Evolutionary conservation across 2,797 vertebrate genomes (phyloP), one percentile per base, ranked within the genome.

Genomic region (Odontamblyopus lacepedii): DNA sequence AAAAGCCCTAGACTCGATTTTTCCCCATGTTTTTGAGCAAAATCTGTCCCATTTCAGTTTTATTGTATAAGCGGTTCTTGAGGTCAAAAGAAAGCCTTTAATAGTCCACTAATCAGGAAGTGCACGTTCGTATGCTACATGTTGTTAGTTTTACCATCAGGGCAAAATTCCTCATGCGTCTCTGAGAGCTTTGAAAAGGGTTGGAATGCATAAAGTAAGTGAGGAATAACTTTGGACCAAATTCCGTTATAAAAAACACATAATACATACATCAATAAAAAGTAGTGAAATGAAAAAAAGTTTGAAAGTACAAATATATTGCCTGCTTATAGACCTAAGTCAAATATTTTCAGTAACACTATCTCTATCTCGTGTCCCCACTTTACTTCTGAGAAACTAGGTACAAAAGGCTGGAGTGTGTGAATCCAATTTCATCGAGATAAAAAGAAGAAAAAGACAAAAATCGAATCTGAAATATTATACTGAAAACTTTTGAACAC

Each of bases 401-500:
- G 26, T 53, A 23, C 60, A 26, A 78, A 68, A 1, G 1, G 1
- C 63, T 74, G 41, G 55, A 26, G 62, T 63, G 63, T 50, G 63
- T 29, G 63, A 65, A 65, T 48, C 15, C n/a, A 23, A 44, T 26
- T 41, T 19, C 35, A 41, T 23, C 9, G 11, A 64, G 62, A 44
- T 44, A 48, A n/a, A 23, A 26, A 35, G 35, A 23, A 29, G 41
- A 65, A n/a, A 26, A 30, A 57, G 60, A 71, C 56, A 11, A 62
- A 29, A 56, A 67, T 38, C 7, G 59, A 13, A 65, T 19, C 6
- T 53, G n/a, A 16, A 53, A 55, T 11, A 55, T 53, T 26, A 2
- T 59, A 74, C n/a, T 27, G 44, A 48, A 23, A 65, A 65, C 60
- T 64, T 61, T 50, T 60, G 18, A 53, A 32, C 30, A 57, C 63